Percentiles rank a stretch among this genome's conserved stretches.
Conservation (phyloP, 2,113 vertebrate genomes). For the Nycticorax nycticorax region DNA sequence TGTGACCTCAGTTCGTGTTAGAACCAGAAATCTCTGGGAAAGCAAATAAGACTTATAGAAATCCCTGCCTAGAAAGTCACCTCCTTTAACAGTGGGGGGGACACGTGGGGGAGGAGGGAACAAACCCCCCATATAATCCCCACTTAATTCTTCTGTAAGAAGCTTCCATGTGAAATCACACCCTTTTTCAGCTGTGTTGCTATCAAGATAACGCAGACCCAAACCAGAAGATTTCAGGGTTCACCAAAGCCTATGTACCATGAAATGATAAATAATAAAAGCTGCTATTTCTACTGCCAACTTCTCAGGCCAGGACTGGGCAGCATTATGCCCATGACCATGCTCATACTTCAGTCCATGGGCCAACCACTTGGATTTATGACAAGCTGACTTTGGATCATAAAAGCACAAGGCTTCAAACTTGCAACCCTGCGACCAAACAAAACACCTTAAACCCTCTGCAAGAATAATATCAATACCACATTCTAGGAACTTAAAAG, state of each 20-base stretch:
- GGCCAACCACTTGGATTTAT: neutral
- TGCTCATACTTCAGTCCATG: neutral
- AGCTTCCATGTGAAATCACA: neutral
- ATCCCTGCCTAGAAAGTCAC: neutral
- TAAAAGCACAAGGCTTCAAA: neutral
- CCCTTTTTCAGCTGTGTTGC: neutral
- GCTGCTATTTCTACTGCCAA: neutral
- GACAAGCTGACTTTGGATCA: fast-evolving
- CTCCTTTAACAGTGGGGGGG: neutral
- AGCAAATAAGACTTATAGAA: neutral
- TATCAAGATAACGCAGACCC: fast-evolving
- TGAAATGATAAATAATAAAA: too few relatives aligned
- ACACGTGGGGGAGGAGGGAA: fast-evolving
- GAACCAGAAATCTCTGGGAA: neutral
- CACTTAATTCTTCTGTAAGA: neutral
- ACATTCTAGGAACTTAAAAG: neutral
- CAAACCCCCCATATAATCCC: neutral
- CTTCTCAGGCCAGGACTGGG: neutral
- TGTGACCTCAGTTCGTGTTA: neutral
- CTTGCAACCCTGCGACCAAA: neutral
- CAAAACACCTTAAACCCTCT: neutral
- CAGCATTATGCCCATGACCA: neutral
- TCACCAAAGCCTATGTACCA: fast-evolving
- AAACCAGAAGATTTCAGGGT: neutral
- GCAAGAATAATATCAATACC: neutral